A percentile compares a stretch with the other conserved stretches of the same genome.
Conservation (phyloP, 2,888 invertebrate genomes). For the Chymomyza caudatula region DNA sequence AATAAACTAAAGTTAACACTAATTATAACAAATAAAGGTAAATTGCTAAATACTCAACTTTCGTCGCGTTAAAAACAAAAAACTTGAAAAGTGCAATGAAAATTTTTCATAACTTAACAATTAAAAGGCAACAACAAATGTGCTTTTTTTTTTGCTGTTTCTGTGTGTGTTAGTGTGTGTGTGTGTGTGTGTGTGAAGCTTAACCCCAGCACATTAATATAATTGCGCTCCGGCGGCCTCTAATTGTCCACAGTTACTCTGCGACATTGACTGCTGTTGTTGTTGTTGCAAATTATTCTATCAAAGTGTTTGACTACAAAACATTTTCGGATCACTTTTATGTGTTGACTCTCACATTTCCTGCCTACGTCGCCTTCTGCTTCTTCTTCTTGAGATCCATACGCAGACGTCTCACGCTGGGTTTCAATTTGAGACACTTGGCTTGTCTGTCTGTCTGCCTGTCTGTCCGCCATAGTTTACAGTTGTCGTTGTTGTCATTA, state of each 20-base stretch:
- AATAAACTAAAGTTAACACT: not conserved
- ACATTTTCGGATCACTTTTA: slow-evolving; percentile 29
- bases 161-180: slow-evolving; percentile 11
- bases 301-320: slow-evolving; percentile 41
- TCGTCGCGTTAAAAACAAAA: not conserved
- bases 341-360: slow-evolving; percentile 28
- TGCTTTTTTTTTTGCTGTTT: not conserved
- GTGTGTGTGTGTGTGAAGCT: slow-evolving; percentile 11
- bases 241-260: slow-evolving; percentile 49
- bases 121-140: not conserved
- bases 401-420: not conserved
- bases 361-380: slow-evolving; percentile 23
- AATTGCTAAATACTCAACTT: not conserved
- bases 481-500: not conserved
- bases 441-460: slow-evolving; percentile 20
- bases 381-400: not conserved
- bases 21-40: not conserved
- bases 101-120: not conserved
- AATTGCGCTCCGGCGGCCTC: slow-evolving; percentile 24
- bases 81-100: not conserved
- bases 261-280: not conserved
- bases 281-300: slow-evolving; percentile 31
- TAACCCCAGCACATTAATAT: slow-evolving; percentile 41
- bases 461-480: slow-evolving; percentile 26
- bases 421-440: slow-evolving; percentile 19